These are phyloP conservation scores for Phylloscopus trochilus DNA, from an alignment of 2,113 vertebrate genomes.

Conservation along the genomic window DNA sequence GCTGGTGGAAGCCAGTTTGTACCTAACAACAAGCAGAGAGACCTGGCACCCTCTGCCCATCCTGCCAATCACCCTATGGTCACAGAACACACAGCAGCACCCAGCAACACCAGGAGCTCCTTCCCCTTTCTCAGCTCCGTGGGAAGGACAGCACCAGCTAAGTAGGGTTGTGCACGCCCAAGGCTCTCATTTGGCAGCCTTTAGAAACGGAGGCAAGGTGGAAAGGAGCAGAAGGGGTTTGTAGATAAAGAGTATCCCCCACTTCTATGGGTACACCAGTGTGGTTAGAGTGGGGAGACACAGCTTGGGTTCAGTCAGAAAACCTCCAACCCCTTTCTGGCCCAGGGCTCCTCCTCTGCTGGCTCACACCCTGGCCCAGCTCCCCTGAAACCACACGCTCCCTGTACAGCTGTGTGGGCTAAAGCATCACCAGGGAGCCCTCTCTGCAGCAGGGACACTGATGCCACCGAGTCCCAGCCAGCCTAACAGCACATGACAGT, in stretches of 20 bases:
- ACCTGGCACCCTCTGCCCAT: not conserved
- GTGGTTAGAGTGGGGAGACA: not conserved
- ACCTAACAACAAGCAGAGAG: not conserved
- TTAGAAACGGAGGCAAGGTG: not conserved
- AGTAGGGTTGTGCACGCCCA: not conserved
- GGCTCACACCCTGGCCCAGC: not conserved
- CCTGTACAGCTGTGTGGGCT: accelerated
- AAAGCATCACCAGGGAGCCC: not conserved
- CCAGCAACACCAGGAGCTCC: not conserved
- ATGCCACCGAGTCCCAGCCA: accelerated
- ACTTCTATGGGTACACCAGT: accelerated
- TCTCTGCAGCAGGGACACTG: not conserved
- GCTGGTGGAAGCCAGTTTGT: not conserved
- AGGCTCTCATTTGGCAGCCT: not conserved
- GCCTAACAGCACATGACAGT: not conserved
- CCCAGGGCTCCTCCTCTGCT: not conserved
- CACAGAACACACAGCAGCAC: accelerated
- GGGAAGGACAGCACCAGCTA: not conserved
- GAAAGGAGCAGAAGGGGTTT: not conserved
- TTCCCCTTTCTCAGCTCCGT: not conserved
- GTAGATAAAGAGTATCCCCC: not conserved
- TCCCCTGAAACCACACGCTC: not conserved
- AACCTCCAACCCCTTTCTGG: not conserved
- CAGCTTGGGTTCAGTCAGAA: not conserved
- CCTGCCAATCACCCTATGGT: accelerated